Conservation (phyloP, 2,113 vertebrate genomes). For the Pollimyrus isidori region DNA sequence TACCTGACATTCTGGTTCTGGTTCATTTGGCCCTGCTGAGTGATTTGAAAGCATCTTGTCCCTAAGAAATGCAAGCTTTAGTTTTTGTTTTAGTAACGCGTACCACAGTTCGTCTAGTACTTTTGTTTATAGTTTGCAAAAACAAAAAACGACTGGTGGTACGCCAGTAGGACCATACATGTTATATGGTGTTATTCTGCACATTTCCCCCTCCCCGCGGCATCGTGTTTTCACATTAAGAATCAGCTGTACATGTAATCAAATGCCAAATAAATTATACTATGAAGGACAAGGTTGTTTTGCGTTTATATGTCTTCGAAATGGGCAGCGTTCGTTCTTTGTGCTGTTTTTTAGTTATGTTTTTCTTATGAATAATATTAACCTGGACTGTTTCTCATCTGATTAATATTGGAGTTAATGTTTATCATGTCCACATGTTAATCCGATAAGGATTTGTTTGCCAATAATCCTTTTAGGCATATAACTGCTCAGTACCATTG, state of each 20-base stretch:
- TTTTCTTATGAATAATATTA: slow-evolving; percentile 19
- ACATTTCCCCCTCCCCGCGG: slow-evolving; percentile 17
- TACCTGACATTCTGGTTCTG: slow-evolving; percentile 49
- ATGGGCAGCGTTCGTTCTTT: not conserved
- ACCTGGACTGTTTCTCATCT: not conserved
- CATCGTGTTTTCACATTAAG: slow-evolving; percentile 44
- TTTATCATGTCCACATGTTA: not conserved
- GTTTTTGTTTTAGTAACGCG: slow-evolving; percentile 19
- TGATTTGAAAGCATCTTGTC: not conserved
- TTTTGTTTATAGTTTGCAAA: not conserved
- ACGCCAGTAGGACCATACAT: slow-evolving; percentile 50
- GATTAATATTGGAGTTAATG: not conserved
- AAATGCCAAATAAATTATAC: slow-evolving; percentile 96
- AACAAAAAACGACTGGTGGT: slow-evolving; percentile 42
- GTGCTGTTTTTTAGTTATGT: slow-evolving; percentile 34
- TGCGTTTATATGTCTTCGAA: not conserved
- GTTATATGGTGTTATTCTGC: slow-evolving; percentile 60
- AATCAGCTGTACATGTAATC: slow-evolving; percentile 84
- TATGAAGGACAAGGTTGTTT: slow-evolving; percentile 50
- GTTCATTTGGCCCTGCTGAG: slow-evolving; percentile 45
- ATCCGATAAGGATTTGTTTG: not conserved
- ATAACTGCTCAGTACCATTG: not conserved
- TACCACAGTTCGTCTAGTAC: slow-evolving; percentile 19
- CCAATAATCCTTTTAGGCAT: not conserved
- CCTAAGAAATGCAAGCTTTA: not conserved